A percentile compares a stretch with the other conserved stretches of the same genome.
These are phyloP conservation scores for Aphis gossypii DNA, from an alignment of 1,140 invertebrate genomes.

Conservation along the genomic window DNA sequence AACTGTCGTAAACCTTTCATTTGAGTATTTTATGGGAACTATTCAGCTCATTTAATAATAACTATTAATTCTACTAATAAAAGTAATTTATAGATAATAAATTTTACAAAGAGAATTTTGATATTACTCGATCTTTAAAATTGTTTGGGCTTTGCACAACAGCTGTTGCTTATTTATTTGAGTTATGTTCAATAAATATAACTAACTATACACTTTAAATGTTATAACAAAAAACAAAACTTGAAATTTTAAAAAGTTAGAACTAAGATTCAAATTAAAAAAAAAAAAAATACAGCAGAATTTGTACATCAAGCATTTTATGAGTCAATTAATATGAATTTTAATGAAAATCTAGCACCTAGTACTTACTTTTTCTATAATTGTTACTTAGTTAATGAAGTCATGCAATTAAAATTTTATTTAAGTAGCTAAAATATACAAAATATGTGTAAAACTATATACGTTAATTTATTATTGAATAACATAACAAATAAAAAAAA, in stretches of 20 bases:
- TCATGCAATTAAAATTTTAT: neutral
- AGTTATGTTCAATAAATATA: neutral
- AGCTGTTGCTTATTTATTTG: neutral
- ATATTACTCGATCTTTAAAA: neutral
- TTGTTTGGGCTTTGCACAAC: neutral
- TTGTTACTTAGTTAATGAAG: neutral
- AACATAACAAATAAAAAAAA: too few relatives aligned
- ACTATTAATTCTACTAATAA: neutral
- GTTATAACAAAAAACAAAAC: neutral
- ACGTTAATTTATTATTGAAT: too few relatives aligned
- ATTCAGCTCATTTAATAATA: conserved; percentile 17
- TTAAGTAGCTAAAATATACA: neutral
- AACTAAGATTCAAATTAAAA: neutral
- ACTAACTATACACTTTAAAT: neutral
- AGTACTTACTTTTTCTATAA: neutral
- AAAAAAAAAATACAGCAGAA: neutral
- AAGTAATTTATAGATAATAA: neutral
- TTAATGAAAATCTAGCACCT: too few relatives aligned
- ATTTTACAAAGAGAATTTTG: neutral
- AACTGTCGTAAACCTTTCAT: neutral
- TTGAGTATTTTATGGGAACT: neutral
- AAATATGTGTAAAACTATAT: neutral
- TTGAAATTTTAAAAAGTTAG: neutral
- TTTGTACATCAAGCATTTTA: neutral
- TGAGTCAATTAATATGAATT: neutral